Base-by-base conservation (phyloP, 30 jellyfish, hydroid and myxozoan genomes). In the Cassiopea andromeda region DNA sequence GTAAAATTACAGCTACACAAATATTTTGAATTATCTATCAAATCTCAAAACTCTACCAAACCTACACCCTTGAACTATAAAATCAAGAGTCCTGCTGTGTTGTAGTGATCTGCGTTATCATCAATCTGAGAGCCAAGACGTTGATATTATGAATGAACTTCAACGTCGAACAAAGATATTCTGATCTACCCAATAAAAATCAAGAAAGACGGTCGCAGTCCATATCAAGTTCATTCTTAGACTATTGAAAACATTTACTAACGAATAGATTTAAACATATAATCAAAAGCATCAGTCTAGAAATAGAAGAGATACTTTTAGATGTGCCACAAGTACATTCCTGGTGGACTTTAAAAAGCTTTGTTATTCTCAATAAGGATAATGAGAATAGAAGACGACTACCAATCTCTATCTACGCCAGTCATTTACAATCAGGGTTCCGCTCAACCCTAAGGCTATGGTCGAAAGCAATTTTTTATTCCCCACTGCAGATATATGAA, bases 271-370 rank as follows among this genome's bases (percentile, higher is more conserved):
- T 58, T 1, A 46, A 46, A 54, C 61, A 19, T 44, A 9, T 3
- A 75, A 75, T 75, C 64, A 4, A 44, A 2, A 44, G 38, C 68
- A 7, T 2, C 4, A 10, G 83, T 7, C 38, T 7, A 44, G 83
- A 6, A 38, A 46, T 38, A 75, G 38, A 1, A 46, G 18, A 46
- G 47, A 75, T 2, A 75, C 68, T 75, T 68, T 46, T 75, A 75
- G n/a, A n/a, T 44, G 7, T 16, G 83, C 83, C 83, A 17, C 83
- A 14, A 64, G 73, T 27, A 64, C 73, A 64, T 64, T 64, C 73
- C 27, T 64, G 38, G 15, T 2, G 27, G 73, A 5, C 73, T 64
- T 64, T 27, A 27, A 64, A 64, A 13, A 2, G 2, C 73, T 16
- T 64, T 64, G 73, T 64, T 64, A 5, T 64, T 64, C 73, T 64